Evolutionary conservation across 2,797 vertebrate genomes (phyloP).

Genomic region (Cercopithecus hamlyni): DNA sequence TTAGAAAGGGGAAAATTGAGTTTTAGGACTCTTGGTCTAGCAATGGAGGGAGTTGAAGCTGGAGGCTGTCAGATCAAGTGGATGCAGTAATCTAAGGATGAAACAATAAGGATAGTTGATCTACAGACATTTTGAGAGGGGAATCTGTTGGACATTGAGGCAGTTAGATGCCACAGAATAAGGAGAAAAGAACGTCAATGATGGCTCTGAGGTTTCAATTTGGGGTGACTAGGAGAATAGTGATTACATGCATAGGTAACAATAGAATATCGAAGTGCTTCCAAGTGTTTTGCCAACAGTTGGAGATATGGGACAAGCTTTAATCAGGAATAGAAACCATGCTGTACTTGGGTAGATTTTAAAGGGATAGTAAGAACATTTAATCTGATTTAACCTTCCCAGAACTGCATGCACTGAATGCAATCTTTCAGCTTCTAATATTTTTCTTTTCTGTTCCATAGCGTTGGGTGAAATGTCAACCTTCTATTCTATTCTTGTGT

Average conservation of each 20-base stretch:
- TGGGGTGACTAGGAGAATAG: background rate
- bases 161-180: background rate
- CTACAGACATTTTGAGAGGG: background rate
- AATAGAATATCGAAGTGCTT: background rate
- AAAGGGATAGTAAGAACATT: background rate
- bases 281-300: background rate
- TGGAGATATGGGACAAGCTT: background rate
- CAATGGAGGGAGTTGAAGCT: background rate
- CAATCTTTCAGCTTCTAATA: background rate
- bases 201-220: background rate
- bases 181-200: background rate
- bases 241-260: background rate
- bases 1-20: background rate
- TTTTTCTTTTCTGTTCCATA: conserved; percentile 41
- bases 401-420: conserved; percentile 20
- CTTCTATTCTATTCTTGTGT: conserved; percentile 33
- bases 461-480: conserved; percentile 40
- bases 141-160: background rate
- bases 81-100: background rate
- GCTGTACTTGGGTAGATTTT: background rate
- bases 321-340: background rate
- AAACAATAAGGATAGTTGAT: background rate
- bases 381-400: background rate
- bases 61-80: background rate
- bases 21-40: background rate